Conservation (phyloP, 2,113 vertebrate species). For the Oophaga pumilio region DNA sequence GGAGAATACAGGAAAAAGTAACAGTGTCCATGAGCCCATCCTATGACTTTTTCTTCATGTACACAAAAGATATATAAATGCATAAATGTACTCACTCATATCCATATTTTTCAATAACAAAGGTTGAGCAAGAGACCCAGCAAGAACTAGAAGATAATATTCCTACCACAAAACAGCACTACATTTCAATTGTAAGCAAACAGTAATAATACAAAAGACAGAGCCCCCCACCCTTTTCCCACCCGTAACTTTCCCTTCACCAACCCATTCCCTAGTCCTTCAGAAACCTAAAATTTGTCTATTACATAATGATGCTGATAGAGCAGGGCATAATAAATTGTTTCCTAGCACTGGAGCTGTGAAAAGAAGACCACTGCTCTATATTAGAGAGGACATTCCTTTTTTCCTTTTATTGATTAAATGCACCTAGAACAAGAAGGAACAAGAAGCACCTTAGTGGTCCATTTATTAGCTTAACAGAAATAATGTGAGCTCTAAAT, state of each 20-base stretch:
- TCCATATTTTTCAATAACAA: constrained; percentile 49
- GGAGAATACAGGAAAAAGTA: not conserved
- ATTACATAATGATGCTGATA: not conserved
- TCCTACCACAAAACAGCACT: constrained; percentile 17
- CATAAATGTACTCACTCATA: constrained; percentile 48
- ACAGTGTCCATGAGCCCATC: not conserved
- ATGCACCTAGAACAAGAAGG: not conserved
- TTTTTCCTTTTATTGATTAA: not conserved
- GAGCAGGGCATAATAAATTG: not conserved
- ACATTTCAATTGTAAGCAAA: constrained; percentile 30
- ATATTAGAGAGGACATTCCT: not conserved
- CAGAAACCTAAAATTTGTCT: constrained; percentile 12
- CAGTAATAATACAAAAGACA: constrained; percentile 49
- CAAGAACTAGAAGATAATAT: constrained; percentile 4
- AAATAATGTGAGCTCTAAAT: not conserved
- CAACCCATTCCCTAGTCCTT: not conserved
- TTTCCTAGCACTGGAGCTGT: not conserved
- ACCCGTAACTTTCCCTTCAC: not conserved
- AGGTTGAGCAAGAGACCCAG: constrained; percentile 11
- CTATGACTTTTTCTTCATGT: constrained; percentile 4
- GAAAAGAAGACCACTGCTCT: not conserved
- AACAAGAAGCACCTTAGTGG: not conserved
- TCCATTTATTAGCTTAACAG: not conserved
- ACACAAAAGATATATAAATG: constrained; percentile 28
- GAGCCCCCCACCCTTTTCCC: not conserved